Percentiles rank a stretch among this genome's conserved stretches.
Evolutionary conservation across 2,797 vertebrate genomes (phyloP).

Genomic region (Etheostoma perlongum): DNA sequence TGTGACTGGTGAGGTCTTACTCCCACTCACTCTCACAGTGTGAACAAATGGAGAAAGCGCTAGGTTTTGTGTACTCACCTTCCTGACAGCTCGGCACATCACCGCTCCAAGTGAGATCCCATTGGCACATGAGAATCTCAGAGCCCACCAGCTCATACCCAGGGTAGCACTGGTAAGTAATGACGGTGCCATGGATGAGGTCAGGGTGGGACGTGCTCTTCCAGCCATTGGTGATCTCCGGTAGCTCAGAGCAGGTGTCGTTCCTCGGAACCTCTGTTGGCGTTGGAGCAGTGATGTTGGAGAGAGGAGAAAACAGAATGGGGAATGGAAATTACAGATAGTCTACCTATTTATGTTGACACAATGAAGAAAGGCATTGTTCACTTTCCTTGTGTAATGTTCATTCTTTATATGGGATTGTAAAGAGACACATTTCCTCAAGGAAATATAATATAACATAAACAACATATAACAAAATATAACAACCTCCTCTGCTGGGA

Average conservation of each 20-base stretch:
- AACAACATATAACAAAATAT: too few species aligned
- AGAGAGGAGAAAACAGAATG: background rate
- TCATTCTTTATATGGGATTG: conserved; percentile 16
- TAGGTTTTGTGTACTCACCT: conserved; percentile 80
- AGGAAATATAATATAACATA: conserved; percentile 2
- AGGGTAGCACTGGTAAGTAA: conserved; percentile 98
- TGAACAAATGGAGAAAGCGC: background rate
- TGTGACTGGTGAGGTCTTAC: background rate
- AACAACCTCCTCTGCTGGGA: conserved; percentile 31
- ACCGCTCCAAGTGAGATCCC: conserved; percentile 97
- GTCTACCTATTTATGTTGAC: background rate
- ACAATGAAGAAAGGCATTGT: background rate
- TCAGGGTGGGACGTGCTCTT: conserved; percentile 96
- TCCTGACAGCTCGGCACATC: conserved; percentile 93
- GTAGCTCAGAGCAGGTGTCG: conserved; percentile 96
- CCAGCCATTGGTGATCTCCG: conserved; percentile 95
- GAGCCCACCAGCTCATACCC: conserved; percentile 91
- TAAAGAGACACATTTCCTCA: conserved; percentile 12
- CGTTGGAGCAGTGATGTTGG: background rate
- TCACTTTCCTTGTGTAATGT: background rate
- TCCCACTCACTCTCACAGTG: background rate
- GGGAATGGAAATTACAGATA: background rate
- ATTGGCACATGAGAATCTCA: conserved; percentile 98
- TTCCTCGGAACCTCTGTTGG: conserved; percentile 94
- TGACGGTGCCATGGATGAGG: conserved; percentile 93